Evolutionary conservation across 2,113 vertebrate species (phyloP).

Genomic region (Platichthys stellatus): DNA sequence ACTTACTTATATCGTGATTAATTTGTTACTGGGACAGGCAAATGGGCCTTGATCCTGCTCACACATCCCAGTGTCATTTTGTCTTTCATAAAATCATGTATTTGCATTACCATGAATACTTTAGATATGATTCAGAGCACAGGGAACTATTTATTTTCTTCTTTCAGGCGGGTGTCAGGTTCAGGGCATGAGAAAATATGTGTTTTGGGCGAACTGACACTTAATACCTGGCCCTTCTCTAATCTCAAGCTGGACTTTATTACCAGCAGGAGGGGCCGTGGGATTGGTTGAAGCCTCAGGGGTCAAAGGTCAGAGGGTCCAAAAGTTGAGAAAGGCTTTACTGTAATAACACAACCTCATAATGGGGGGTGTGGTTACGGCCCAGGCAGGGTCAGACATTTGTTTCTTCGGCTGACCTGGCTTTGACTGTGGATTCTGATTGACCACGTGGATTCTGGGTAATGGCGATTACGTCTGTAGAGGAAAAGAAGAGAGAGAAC

Average conservation of each 20-base stretch:
- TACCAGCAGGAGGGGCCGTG: neutral
- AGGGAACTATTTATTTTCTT: no score
- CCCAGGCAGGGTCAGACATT: slow-evolving; percentile 19
- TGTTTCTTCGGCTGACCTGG: slow-evolving; percentile 40
- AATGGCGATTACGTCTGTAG: neutral
- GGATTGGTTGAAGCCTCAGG: neutral
- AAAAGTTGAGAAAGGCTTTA: slow-evolving; percentile 42
- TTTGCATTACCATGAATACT: no score
- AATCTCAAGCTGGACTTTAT: slow-evolving; percentile 22
- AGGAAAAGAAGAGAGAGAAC: no score
- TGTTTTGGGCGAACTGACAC: no score
- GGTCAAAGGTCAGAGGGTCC: slow-evolving; percentile 49
- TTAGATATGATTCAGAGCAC: no score
- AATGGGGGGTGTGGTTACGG: slow-evolving; percentile 27
- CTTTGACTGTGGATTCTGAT: slow-evolving; percentile 1
- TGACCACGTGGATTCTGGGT: slow-evolving; percentile 24
- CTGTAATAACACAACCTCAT: slow-evolving; percentile 52
- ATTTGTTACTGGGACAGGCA: no score
- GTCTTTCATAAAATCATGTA: no score
- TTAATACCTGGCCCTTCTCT: no score
- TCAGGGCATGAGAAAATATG: no score
- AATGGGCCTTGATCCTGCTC: no score
- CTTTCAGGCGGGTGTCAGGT: no score
- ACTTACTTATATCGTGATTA: neutral
- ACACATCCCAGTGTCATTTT: no score